Conservation (phyloP, 2,797 vertebrate species). For the Melanotaenia trifasciata region DNA sequence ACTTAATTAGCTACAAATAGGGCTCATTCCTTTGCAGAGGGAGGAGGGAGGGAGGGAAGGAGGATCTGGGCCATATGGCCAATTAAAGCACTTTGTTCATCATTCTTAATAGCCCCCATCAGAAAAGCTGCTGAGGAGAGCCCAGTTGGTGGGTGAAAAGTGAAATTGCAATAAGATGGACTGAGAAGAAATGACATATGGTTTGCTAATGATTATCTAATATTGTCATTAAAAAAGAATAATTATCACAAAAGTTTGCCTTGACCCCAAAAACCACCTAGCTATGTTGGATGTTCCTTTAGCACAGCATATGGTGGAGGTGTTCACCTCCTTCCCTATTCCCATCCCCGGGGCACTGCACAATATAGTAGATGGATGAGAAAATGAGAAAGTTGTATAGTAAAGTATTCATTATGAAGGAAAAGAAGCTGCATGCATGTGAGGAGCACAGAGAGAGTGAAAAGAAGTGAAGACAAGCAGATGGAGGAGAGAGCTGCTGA, state of each 20-base stretch:
- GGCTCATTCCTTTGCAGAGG: conserved; percentile 55
- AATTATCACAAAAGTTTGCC: conserved; percentile 61
- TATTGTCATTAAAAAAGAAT: conserved; percentile 45
- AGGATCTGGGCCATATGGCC: conserved; percentile 77
- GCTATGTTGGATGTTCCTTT: conserved; percentile 40
- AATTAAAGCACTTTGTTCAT: conserved; percentile 82
- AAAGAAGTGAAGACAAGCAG: conserved; percentile 57
- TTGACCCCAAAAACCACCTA: conserved; percentile 26
- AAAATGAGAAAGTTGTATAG: conserved; percentile 4
- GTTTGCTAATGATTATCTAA: conserved; percentile 71
- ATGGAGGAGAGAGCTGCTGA: conserved; percentile 62
- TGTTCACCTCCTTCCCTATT: conserved; percentile 35
- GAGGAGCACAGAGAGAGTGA: conserved; percentile 14
- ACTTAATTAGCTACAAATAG: conserved; percentile 67
- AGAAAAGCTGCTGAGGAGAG: conserved; percentile 63
- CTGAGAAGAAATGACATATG: conserved; percentile 68
- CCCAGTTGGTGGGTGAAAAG: conserved; percentile 57
- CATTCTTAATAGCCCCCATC: conserved; percentile 71
- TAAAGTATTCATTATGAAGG: neutral
- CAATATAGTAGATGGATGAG: conserved; percentile 1
- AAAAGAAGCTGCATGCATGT: conserved; percentile 20
- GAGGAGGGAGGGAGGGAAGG: conserved; percentile 6
- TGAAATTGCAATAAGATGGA: conserved; percentile 44
- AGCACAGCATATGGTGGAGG: conserved; percentile 41
- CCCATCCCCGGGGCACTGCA: conserved; percentile 19